These are phyloP conservation scores for Nanger granti DNA, from an alignment of 2,113 vertebrate genomes.

Conservation along the genomic window DNA sequence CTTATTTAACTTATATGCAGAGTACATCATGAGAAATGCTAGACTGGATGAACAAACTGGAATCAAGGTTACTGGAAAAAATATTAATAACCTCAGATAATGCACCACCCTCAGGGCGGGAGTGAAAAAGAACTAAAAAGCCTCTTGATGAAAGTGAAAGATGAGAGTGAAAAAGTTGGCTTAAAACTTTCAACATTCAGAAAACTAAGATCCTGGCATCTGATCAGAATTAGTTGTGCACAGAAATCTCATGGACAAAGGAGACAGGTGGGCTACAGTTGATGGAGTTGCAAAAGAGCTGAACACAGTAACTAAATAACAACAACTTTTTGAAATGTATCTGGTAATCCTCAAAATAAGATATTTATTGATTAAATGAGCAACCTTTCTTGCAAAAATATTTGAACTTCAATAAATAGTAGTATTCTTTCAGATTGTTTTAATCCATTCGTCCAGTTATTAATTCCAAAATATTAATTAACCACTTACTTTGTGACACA, in stretches of 20 bases:
- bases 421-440: background rate
- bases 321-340: background rate
- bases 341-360: background rate
- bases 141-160: background rate
- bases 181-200: background rate
- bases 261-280: background rate
- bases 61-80: background rate
- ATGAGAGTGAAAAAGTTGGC: background rate
- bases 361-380: background rate
- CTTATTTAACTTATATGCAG: background rate
- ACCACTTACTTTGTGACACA: background rate
- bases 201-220: background rate
- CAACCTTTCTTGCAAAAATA: background rate
- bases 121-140: background rate
- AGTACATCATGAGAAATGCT: background rate
- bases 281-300: background rate
- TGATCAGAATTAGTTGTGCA: background rate
- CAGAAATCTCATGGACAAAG: background rate
- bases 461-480: constrained; percentile 10
- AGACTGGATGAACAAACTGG: background rate
- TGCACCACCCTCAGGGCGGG: accelerated
- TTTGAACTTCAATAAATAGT: background rate
- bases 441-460: background rate
- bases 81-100: background rate
- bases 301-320: background rate